phyloP scores from a whole-genome alignment of 2,888 invertebrate species.

The Andricus curvator region DNA sequence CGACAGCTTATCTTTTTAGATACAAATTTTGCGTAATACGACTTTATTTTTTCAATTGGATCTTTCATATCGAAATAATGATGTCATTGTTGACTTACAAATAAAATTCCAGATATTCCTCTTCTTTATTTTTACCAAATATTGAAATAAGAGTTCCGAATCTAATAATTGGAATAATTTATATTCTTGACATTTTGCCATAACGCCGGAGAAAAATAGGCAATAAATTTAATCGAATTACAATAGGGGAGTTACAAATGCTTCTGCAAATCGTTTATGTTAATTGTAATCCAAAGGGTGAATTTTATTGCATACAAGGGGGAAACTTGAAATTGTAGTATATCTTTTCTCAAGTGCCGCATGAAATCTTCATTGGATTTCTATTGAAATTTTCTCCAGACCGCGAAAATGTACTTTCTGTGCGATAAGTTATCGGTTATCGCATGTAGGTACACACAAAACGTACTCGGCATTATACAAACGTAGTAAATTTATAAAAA shows the following conservation, averaged over 20 bases:
- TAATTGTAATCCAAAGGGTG: background rate
- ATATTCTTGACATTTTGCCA: background rate
- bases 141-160: background rate
- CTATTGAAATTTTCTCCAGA: background rate
- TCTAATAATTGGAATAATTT: background rate
- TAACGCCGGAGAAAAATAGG: background rate
- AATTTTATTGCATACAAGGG: background rate
- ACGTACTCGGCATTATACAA: background rate
- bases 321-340: background rate
- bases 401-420: background rate
- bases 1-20: no score
- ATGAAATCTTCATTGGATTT: background rate
- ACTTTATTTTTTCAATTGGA: no score
- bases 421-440: background rate
- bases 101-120: no score
- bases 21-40: no score
- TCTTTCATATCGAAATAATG: no score
- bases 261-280: background rate
- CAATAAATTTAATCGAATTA: background rate
- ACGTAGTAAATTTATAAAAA: background rate
- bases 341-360: background rate
- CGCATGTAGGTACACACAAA: background rate
- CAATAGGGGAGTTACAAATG: background rate
- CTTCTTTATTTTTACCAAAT: background rate
- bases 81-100: background rate